Evolutionary conservation across 1,140 invertebrate species (phyloP).

Genomic region (Drosophila parvula): DNA sequence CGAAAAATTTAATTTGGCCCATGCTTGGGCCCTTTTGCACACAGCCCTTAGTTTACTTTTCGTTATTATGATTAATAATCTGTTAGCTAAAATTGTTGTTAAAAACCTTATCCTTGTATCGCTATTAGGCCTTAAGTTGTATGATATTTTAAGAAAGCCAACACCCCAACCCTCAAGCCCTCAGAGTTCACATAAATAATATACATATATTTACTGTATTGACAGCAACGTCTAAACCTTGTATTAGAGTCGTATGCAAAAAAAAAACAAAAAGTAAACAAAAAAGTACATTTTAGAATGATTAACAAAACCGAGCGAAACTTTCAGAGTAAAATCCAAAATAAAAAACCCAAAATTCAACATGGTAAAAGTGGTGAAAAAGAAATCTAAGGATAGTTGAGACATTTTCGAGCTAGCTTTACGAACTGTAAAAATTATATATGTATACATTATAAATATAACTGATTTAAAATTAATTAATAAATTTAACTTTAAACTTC

Average conservation of each 20-base stretch:
- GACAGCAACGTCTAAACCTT: constrained; percentile 19
- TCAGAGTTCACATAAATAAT: constrained; percentile 8
- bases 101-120: constrained; percentile 16
- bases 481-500: constrained; percentile 72
- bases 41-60: constrained; percentile 45
- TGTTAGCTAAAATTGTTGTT: constrained; percentile 77
- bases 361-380: constrained; percentile 43
- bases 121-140: constrained; percentile 50
- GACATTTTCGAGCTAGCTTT: constrained; percentile 73
- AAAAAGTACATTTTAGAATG: background rate
- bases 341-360: constrained; percentile 15
- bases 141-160: constrained; percentile 59
- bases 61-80: constrained; percentile 35
- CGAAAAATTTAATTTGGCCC: background rate
- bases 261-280: constrained; percentile 2
- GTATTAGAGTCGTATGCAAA: constrained; percentile 31
- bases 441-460: constrained; percentile 79
- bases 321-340: constrained; percentile 20
- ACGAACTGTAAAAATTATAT: constrained; percentile 79
- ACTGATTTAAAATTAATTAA: constrained; percentile 73
- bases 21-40: constrained; percentile 1
- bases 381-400: constrained; percentile 29
- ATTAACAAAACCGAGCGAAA: constrained; percentile 31
- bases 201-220: constrained; percentile 1
- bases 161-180: constrained; percentile 6